Percentiles rank a stretch among this genome's conserved stretches.
Conservation (phyloP, 2,888 invertebrate genomes). For the Neoscelio sp. region DNA sequence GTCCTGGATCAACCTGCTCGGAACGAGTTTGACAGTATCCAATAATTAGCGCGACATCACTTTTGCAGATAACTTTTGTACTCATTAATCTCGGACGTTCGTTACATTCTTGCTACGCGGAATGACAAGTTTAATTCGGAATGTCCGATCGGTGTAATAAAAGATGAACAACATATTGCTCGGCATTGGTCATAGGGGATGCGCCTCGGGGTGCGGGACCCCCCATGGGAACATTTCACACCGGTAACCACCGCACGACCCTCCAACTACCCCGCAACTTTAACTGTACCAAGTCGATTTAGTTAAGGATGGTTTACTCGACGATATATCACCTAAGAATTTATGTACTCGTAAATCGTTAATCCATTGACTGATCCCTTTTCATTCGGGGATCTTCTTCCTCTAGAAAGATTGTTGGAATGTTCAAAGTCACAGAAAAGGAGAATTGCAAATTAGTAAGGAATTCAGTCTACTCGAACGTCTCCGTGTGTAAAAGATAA, state of each 20-base stretch:
- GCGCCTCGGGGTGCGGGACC: constrained; percentile 70
- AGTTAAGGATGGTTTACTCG: constrained; percentile 81
- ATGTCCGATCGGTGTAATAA: constrained; percentile 56
- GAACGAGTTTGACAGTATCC: not conserved
- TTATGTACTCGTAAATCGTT: constrained; percentile 61
- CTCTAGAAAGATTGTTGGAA: too few species aligned
- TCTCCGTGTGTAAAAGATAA: too few species aligned
- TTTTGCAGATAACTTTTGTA: constrained; percentile 41
- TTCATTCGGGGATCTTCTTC: not conserved
- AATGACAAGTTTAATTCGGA: constrained; percentile 63
- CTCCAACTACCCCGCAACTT: constrained; percentile 74
- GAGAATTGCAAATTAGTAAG: too few species aligned
- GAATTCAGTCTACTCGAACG: too few species aligned
- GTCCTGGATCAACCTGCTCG: not conserved
- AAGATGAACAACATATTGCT: constrained; percentile 64
- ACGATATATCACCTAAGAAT: constrained; percentile 79
- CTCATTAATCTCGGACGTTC: constrained; percentile 20
- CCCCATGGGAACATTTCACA: constrained; percentile 83
- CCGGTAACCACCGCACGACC: constrained; percentile 82
- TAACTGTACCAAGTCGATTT: constrained; percentile 81
- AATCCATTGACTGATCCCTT: constrained; percentile 41
- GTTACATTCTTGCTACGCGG: constrained; percentile 34
- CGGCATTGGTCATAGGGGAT: constrained; percentile 57
- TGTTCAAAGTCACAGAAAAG: too few species aligned
- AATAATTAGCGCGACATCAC: constrained; percentile 29